These are phyloP conservation scores for Cliona cf. orientalis DNA, from an alignment of 37 sponge, comb jelly and placozoan genomes.

Conservation along the genomic window DNA sequence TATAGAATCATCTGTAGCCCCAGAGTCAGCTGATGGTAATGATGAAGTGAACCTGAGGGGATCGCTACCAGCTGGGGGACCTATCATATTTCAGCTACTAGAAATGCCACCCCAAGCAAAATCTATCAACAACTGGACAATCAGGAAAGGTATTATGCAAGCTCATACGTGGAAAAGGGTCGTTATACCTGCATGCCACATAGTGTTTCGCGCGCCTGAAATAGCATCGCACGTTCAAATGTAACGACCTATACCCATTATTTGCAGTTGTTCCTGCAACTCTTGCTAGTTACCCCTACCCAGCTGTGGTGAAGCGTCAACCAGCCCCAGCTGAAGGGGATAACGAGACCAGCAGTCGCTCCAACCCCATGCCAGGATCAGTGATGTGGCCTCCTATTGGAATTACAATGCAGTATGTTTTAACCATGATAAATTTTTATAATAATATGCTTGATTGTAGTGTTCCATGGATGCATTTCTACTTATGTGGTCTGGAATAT, in stretches of 20 bases:
- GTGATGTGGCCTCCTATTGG: slow-evolving; percentile 29
- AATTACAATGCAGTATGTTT: slow-evolving; percentile 49
- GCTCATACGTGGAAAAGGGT: background rate
- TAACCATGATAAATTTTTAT: background rate
- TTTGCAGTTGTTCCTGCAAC: background rate
- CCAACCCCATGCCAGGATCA: slow-evolving; percentile 26
- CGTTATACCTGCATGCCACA: background rate
- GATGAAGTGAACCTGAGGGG: slow-evolving; percentile 88
- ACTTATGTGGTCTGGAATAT: no score
- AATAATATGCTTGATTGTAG: no score
- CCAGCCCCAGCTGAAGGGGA: background rate
- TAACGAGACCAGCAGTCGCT: background rate
- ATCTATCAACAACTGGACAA: slow-evolving; percentile 69
- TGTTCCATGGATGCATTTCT: no score
- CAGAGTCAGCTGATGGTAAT: background rate
- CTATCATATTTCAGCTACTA: slow-evolving; percentile 71
- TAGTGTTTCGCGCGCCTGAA: background rate
- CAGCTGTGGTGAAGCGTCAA: slow-evolving; percentile 13
- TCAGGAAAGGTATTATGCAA: slow-evolving; percentile 63
- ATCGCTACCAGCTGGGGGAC: slow-evolving; percentile 64
- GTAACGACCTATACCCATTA: background rate
- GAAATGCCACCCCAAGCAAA: slow-evolving; percentile 84
- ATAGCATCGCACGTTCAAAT: background rate
- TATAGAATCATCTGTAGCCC: background rate
- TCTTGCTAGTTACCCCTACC: slow-evolving; percentile 3